A percentile compares a stretch with the other conserved stretches of the same genome.
Evolutionary conservation across 2,888 invertebrate genomes (phyloP).

Genomic region (Lottia scabra): DNA sequence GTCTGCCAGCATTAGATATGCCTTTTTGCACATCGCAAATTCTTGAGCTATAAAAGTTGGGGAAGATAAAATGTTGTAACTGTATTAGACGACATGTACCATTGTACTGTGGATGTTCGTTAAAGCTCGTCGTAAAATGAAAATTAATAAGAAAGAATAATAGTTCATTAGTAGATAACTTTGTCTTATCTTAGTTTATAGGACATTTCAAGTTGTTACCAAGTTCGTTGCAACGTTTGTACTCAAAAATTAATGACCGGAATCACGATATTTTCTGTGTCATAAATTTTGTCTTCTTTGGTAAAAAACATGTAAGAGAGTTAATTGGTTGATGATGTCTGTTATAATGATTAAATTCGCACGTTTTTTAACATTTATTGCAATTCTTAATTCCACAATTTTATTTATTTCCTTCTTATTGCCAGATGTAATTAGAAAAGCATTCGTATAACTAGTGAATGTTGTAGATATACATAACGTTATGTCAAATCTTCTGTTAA

Average conservation of each 20-base stretch:
- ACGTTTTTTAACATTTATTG: background rate
- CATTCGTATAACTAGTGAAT: background rate
- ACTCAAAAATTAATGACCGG: background rate
- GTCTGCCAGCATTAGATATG: too few species aligned
- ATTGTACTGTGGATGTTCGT: too few species aligned
- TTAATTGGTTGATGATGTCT: background rate
- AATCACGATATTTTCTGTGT: slow-evolving; percentile 2
- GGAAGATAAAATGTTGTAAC: too few species aligned
- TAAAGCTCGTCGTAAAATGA: too few species aligned
- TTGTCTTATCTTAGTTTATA: background rate
- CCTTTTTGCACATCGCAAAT: too few species aligned
- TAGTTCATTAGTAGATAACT: background rate
- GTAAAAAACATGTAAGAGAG: background rate
- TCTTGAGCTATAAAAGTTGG: too few species aligned
- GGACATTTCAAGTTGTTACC: background rate
- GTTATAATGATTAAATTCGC: background rate
- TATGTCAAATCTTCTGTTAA: background rate
- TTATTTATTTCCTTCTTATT: slow-evolving; percentile 4
- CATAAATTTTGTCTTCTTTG: slow-evolving; percentile 2
- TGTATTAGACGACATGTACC: too few species aligned
- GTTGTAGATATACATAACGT: background rate
- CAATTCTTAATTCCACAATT: background rate
- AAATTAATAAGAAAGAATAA: too few species aligned
- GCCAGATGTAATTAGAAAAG: slow-evolving; percentile 1
- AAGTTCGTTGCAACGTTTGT: background rate